Percentiles rank a stretch among this genome's conserved stretches.
phyloP scores from a whole-genome alignment of 2,113 vertebrate genomes.

The Microcebus ravelobensis region DNA sequence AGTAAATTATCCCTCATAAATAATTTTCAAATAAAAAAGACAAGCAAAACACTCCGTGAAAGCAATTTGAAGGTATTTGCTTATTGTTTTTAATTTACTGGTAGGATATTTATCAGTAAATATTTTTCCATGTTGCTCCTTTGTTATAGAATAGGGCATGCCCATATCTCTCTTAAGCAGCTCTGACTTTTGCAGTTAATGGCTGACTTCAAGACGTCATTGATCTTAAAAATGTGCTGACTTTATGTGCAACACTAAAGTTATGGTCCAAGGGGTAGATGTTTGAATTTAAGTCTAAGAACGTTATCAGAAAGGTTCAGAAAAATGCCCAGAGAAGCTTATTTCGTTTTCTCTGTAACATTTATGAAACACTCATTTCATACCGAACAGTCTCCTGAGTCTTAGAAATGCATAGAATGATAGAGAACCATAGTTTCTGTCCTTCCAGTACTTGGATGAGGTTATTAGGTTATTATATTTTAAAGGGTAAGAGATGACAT shows the following conservation, averaged over 20 bases:
- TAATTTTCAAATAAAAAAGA: slow-evolving; percentile 59
- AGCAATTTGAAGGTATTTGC: slow-evolving; percentile 64
- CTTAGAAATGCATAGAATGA: neutral
- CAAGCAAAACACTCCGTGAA: slow-evolving; percentile 52
- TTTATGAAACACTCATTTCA: slow-evolving; percentile 35
- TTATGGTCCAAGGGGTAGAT: slow-evolving; percentile 62
- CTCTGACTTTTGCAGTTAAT: slow-evolving; percentile 62
- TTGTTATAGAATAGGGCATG: slow-evolving; percentile 62
- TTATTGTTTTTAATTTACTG: slow-evolving; percentile 75
- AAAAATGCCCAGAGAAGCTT: slow-evolving; percentile 58
- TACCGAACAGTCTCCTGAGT: neutral
- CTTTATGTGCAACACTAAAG: slow-evolving; percentile 51
- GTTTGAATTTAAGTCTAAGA: slow-evolving; percentile 67
- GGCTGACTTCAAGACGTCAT: slow-evolving; percentile 61
- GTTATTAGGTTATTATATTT: neutral
- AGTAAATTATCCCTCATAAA: slow-evolving; percentile 77
- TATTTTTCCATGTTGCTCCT: slow-evolving; percentile 70
- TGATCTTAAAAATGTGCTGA: slow-evolving; percentile 81
- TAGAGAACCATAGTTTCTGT: neutral
- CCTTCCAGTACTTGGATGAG: neutral
- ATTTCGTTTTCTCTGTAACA: slow-evolving; percentile 56
- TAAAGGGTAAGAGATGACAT: neutral
- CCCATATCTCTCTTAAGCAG: slow-evolving; percentile 49
- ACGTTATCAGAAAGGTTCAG: slow-evolving; percentile 62
- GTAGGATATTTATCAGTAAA: slow-evolving; percentile 58